Evolutionary conservation across 2,797 vertebrate species (phyloP).

Genomic region (Peromyscus aztecus): DNA sequence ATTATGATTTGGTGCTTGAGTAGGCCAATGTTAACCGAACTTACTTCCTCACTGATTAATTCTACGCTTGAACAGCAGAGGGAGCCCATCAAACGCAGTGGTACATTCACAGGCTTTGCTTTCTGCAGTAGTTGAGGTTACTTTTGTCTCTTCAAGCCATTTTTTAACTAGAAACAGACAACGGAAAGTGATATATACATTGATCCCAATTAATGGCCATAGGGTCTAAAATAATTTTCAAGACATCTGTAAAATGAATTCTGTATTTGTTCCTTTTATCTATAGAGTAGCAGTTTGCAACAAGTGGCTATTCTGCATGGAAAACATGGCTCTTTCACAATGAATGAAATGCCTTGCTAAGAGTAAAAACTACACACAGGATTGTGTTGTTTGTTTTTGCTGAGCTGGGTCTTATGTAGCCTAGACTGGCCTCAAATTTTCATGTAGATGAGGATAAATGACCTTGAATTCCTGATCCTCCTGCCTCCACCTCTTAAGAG

Average conservation of each 20-base stretch:
- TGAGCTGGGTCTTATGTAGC: background rate
- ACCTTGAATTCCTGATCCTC: background rate
- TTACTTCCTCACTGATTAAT: background rate
- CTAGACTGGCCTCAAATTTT: no score
- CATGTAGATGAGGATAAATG: background rate
- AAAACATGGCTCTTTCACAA: background rate
- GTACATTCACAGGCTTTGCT: background rate
- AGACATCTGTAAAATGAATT: background rate
- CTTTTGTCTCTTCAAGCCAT: background rate
- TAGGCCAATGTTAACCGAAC: fast-evolving
- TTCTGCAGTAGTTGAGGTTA: background rate
- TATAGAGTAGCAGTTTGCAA: background rate
- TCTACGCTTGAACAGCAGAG: constrained; percentile 83
- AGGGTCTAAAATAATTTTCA: constrained; percentile 12
- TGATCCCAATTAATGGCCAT: background rate
- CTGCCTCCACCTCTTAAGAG: background rate
- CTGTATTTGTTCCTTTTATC: background rate
- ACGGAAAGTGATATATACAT: background rate
- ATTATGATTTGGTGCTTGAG: background rate
- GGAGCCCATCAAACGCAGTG: constrained; percentile 76
- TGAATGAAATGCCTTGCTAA: background rate
- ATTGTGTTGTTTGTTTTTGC: background rate
- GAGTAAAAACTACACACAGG: background rate
- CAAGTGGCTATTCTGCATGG: background rate
- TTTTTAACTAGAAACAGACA: constrained; percentile 29